Evolutionary conservation across 37 sponge, comb jelly and placozoan genomes (phyloP).

Genomic region (Geodia barretti): DNA sequence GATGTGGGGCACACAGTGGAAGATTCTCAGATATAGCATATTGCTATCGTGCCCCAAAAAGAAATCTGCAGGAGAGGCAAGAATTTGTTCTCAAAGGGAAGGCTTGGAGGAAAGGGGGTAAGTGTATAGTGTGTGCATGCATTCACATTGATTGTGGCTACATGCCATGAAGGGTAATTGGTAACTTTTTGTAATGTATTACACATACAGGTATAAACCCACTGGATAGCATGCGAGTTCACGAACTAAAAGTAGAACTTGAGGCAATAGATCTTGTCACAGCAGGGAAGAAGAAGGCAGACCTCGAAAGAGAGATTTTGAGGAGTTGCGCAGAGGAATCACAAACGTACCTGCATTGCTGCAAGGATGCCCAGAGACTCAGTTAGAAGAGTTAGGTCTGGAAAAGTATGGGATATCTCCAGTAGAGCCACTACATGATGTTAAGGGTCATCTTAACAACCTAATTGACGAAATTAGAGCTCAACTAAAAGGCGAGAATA

Average conservation of each 20-base stretch:
- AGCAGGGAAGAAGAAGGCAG: conserved; percentile 15
- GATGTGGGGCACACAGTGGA: conserved; percentile 16
- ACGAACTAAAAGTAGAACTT: conserved; percentile 17
- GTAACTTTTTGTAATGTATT: no score
- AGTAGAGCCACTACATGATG: conserved; percentile 16
- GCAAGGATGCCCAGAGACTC: conserved; percentile 4
- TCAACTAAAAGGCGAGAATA: no score
- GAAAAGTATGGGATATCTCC: conserved; percentile 10
- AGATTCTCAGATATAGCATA: conserved; percentile 17
- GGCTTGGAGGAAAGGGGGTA: neutral
- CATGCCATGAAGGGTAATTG: neutral
- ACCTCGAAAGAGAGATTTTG: conserved; percentile 5
- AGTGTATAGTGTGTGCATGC: neutral
- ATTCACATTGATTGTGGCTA: neutral
- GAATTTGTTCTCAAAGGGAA: neutral
- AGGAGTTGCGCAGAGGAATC: conserved; percentile 8
- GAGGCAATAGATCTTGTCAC: neutral
- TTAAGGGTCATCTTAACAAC: conserved; percentile 18
- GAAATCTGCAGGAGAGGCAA: conserved; percentile 2
- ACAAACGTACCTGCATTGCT: conserved; percentile 25
- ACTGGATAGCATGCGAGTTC: conserved; percentile 6
- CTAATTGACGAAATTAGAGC: conserved; percentile 9
- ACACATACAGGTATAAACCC: conserved; percentile 5
- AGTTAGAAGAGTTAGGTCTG: neutral
- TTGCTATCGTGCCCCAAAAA: neutral